These are phyloP conservation scores for Daboia siamensis DNA, from an alignment of 2,113 vertebrate species.

Conservation along the genomic window DNA sequence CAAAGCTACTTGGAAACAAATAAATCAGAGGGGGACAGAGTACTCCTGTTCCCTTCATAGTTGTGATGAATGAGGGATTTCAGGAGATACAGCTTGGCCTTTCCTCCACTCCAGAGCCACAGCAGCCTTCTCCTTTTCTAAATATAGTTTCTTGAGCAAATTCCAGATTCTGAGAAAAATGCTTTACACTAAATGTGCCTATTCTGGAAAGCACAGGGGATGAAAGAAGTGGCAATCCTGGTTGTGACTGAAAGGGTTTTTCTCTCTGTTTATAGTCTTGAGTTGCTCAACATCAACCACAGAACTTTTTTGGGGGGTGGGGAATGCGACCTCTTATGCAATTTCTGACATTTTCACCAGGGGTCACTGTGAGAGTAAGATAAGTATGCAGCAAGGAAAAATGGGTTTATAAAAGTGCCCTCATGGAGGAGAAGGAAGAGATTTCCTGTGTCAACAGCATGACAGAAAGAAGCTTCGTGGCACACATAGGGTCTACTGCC, in stretches of 20 bases:
- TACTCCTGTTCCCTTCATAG: neutral
- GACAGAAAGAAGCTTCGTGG: neutral
- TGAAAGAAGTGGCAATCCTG: neutral
- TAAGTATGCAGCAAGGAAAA: neutral
- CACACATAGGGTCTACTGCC: neutral
- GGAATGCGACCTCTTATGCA: neutral
- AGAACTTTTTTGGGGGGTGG: rapidly evolving
- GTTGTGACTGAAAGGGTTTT: neutral
- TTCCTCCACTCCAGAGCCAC: neutral
- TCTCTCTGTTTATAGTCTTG: neutral
- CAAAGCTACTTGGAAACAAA: neutral
- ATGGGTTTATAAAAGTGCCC: neutral
- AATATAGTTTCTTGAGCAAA: neutral
- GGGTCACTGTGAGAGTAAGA: neutral
- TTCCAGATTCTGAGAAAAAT: neutral
- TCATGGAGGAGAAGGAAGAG: neutral
- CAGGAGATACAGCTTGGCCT: neutral
- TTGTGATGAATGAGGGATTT: neutral
- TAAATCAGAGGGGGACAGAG: neutral
- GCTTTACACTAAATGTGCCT: neutral
- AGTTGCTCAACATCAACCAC: neutral
- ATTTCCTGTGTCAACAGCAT: neutral
- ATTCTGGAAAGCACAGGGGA: neutral
- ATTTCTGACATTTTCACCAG: neutral
- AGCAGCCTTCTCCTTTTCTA: neutral